Conservation (phyloP, 35 echinoderm and acorn worm species). For the Hemicentrotus pulcherrimus region DNA sequence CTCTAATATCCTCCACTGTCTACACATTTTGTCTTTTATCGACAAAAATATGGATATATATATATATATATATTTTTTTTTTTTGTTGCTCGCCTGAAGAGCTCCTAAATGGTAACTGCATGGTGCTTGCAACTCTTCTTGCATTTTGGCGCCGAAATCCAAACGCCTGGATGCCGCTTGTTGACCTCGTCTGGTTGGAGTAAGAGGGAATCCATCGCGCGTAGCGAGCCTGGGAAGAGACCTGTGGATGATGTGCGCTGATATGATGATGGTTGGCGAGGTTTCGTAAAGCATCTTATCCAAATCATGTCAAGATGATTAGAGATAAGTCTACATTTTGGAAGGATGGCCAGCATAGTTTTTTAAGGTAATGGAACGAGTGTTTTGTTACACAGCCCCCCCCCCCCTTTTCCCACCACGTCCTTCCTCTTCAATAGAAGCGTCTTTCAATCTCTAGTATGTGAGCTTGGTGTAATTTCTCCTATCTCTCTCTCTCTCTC, state of each 20-base stretch:
- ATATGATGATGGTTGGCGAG: too few relatives aligned
- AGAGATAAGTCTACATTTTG: neutral
- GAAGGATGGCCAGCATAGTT: neutral
- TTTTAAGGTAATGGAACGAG: neutral
- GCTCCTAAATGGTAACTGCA: neutral
- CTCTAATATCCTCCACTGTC: neutral
- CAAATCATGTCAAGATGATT: neutral
- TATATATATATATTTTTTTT: too few relatives aligned
- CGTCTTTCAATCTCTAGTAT: too few relatives aligned
- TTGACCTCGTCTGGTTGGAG: neutral
- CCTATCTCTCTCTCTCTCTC: neutral
- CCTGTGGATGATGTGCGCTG: neutral
- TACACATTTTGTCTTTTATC: neutral
- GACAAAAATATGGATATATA: neutral
- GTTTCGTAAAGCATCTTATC: neutral
- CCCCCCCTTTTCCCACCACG: too few relatives aligned
- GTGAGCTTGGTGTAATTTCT: too few relatives aligned
- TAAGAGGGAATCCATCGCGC: neutral
- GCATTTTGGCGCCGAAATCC: neutral
- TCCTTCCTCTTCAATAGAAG: too few relatives aligned
- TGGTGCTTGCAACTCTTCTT: slow-evolving; percentile 8
- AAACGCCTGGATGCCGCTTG: neutral
- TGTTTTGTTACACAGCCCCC: too few relatives aligned
- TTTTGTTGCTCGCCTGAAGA: neutral
- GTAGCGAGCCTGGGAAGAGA: neutral